phyloP scores from a whole-genome alignment of 2,797 vertebrate species.

The Rousettus madagascariensis region DNA sequence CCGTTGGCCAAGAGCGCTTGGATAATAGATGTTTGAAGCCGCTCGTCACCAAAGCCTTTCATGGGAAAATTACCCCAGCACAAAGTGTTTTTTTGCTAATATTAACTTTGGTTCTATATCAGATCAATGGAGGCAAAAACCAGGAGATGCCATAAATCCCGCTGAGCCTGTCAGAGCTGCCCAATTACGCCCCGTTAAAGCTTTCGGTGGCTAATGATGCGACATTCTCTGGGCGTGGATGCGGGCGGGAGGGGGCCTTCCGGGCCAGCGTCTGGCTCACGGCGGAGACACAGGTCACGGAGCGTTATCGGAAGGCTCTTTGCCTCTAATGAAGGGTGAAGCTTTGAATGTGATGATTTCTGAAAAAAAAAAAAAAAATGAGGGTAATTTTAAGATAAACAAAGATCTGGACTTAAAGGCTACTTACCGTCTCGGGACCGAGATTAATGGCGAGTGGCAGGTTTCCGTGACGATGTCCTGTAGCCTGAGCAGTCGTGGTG shows the following conservation, averaged over 20 bases:
- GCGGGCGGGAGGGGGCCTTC: neutral
- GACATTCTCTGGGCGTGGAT: neutral
- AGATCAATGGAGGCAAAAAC: slow-evolving; percentile 74
- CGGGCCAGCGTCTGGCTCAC: neutral
- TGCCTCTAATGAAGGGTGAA: neutral
- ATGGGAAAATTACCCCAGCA: neutral
- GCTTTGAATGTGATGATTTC: slow-evolving; percentile 41
- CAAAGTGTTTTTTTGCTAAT: slow-evolving; percentile 64
- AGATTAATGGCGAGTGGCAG: slow-evolving; percentile 67
- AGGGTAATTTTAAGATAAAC: neutral
- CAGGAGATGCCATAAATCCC: slow-evolving; percentile 71
- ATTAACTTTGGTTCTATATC: slow-evolving; percentile 76
- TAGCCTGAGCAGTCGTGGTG: slow-evolving; percentile 66
- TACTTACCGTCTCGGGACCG: slow-evolving; percentile 30
- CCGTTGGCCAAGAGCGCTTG: neutral
- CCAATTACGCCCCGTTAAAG: slow-evolving; percentile 62
- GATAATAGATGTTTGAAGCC: neutral
- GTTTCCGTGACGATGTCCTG: slow-evolving; percentile 63
- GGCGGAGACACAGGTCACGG: neutral
- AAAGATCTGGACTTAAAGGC: neutral
- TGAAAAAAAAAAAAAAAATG: neutral
- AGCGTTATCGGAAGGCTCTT: slow-evolving; percentile 26
- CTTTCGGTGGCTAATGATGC: slow-evolving; percentile 55
- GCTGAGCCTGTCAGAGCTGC: slow-evolving; percentile 50
- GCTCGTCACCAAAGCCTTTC: neutral